Conservation (phyloP, 2,113 vertebrate species). For the Indri indri region DNA sequence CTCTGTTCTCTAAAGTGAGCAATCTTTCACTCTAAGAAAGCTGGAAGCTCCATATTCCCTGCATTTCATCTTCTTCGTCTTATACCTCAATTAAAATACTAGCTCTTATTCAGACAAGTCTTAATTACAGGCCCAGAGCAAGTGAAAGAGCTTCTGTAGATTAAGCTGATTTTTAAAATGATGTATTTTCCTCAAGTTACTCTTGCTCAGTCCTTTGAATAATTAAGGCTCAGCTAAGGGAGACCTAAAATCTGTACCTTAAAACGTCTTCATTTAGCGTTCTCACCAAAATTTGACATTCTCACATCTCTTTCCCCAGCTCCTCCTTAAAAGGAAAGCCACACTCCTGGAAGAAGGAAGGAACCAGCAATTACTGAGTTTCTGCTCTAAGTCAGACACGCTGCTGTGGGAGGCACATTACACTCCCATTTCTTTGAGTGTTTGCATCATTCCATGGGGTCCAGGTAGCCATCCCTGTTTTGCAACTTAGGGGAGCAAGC, state of each 20-base stretch:
- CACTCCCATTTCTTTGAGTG: neutral
- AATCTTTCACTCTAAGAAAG: conserved; percentile 54
- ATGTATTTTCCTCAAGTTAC: conserved; percentile 46
- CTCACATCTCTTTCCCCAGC: neutral
- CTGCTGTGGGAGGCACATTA: rapidly evolving
- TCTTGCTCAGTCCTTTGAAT: conserved; percentile 34
- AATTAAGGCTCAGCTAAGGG: conserved; percentile 44
- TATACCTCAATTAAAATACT: conserved; percentile 60
- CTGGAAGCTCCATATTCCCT: conserved; percentile 28
- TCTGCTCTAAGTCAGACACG: neutral
- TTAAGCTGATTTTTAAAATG: conserved; percentile 42
- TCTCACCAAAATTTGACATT: conserved; percentile 45
- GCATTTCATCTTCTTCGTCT: conserved; percentile 45
- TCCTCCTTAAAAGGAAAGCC: neutral
- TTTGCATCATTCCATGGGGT: neutral
- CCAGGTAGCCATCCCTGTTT: neutral
- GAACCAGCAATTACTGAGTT: neutral
- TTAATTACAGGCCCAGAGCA: conserved; percentile 63
- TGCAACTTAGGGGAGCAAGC: neutral
- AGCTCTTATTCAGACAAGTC: conserved; percentile 61
- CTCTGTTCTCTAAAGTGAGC: conserved; percentile 64
- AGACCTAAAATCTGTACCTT: neutral
- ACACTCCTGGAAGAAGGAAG: neutral
- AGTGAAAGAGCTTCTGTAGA: conserved; percentile 37
- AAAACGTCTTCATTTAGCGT: conserved; percentile 51